Evolutionary conservation across 1,140 invertebrate species (phyloP), one percentile per base, ranked within the genome.

Genomic region (Heliothis subflexa): DNA sequence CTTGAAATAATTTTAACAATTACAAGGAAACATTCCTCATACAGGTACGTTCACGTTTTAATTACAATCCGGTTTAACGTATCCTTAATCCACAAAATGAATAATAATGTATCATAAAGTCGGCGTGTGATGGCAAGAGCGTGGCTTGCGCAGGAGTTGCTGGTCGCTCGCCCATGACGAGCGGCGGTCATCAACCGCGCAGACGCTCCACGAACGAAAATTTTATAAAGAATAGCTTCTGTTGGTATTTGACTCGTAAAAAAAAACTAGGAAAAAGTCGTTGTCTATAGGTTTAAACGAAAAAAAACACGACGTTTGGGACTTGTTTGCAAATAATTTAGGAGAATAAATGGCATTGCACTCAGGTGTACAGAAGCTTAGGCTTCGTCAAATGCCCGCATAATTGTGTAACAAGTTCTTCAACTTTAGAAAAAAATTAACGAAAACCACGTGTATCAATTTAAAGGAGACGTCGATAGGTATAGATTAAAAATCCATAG

Each of bases 121-220:
- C 45, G 72, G 59, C 73, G 50, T 72, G 70, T 71, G 47, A 73
- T 72, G 79, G 74, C 64, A 59, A 74, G 72, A 76, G 52, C 57
- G 66, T 70, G 18, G 45, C 70, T 81, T 61, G 81, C 78, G 45
- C 74, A 81, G 81, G 73, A 78, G 77, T 68, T 28, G 75, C 52
- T 77, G 74, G 50, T 57, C 82, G 73, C 54, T 79, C 66, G 77
- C 12, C 73, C 82, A 73, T 85, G 80, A 83, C 81, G 70, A 66
- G 59, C 55, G 73, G 72, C 74, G 79, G 83, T 79, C 73, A 74
- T 78, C 78, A 79, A 85, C 84, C 84, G 84, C 78, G n/a, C 70
- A 64, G 68, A 73, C 68, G 59, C 70, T 81, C 21, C 45, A 75
- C 70, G 71, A 76, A 83, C 82, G 71, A 83, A 81, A 83, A 81